Evolutionary conservation across 2,113 vertebrate species (phyloP), one percentile per base, ranked within the genome.

Genomic region (Gasterosteus aculeatus): DNA sequence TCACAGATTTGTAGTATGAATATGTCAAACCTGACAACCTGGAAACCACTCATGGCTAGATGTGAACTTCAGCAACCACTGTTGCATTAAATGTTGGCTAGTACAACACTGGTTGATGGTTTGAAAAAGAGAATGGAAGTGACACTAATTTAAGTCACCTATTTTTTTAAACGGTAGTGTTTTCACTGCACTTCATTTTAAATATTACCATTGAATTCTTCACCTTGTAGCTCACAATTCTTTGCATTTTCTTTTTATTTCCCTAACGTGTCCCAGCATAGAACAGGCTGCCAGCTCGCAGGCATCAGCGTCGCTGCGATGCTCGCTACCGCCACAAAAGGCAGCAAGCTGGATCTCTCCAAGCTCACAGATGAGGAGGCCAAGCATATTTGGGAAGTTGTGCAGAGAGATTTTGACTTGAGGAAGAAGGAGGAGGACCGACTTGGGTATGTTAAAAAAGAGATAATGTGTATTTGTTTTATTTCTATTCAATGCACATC

Each of bases 311-410:
- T 77, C 51, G 62, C 29, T 44, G 84, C 72, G 12, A 84, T 93
- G 89, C 78, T 72, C 26, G 80, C 66, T 26, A 69, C 70, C 26
- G 69, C 67, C 15, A 14, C 67, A 53, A 92, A 94, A 91, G 96
- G 92, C 47, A 94, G 88, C 84, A 98, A 95, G 82, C 92, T 99
- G 92, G 97, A 99, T 84, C 95, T 99, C 15, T 97, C 97, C 88
- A 95, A 92, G 81, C 94, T 99, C n/a, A 96, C 96, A 0, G 97
- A 98, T 1, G 97, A 96, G 9, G 98, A 99, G 84, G 97, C 95
- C 75, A 93, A 93, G 72, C 98, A 99, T 1, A 88, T 99, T 10
- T 98, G 96, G 96, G 93, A 95, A 0, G 98, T 99, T 0, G 90
- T 98, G n/a, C 96, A 96, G 46, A 92, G 98, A 47, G 98, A 99